Evolutionary conservation across 1,140 invertebrate species (phyloP).

Genomic region (Lamellibrachia luymesi): DNA sequence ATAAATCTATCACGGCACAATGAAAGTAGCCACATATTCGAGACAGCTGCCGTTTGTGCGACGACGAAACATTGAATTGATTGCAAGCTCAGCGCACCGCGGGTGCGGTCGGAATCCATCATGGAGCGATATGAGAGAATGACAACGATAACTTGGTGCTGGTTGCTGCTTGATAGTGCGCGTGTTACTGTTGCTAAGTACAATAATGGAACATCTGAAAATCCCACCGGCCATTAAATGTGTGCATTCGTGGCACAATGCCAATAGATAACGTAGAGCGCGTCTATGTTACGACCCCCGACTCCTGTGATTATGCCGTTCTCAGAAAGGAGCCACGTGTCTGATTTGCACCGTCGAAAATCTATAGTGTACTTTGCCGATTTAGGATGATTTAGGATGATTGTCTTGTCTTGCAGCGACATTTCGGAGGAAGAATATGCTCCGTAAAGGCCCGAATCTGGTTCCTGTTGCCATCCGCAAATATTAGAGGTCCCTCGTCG

Average conservation of each 20-base stretch:
- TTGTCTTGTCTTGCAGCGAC: not conserved
- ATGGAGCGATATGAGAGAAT: not conserved
- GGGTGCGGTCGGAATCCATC: not conserved
- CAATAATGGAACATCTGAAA: not conserved
- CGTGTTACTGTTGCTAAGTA: not conserved
- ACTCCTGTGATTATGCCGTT: not conserved
- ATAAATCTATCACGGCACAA: not conserved
- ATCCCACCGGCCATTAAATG: not conserved
- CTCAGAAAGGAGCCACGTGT: not conserved
- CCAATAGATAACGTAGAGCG: not conserved
- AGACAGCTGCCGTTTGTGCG: not conserved
- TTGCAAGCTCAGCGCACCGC: not conserved
- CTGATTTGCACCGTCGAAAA: not conserved
- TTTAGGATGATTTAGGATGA: not conserved
- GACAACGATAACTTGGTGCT: not conserved
- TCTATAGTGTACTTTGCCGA: not conserved
- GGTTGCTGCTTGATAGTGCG: not conserved
- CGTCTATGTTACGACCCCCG: not conserved
- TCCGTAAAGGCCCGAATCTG: no score
- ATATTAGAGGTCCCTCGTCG: no score
- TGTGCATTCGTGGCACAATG: not conserved
- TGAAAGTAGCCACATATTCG: not conserved
- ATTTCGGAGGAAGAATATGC: no score
- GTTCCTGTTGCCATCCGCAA: no score
- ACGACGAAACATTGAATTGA: not conserved